Conservation (phyloP, 2,888 invertebrate genomes). For the Cepaea hortensis region DNA sequence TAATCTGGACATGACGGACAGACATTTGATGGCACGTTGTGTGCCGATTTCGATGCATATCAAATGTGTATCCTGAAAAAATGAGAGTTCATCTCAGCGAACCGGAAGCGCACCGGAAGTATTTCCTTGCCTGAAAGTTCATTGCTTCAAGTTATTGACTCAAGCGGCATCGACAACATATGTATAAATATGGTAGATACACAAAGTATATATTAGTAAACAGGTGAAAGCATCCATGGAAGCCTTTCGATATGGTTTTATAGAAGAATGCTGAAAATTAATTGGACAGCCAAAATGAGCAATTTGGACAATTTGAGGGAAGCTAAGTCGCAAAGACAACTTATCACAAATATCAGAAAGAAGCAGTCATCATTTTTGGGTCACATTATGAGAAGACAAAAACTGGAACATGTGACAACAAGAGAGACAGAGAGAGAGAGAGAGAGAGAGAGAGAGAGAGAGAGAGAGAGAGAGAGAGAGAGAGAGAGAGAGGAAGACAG, state of each 20-base stretch:
- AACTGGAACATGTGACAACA: too few species aligned
- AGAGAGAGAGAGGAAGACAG: background rate
- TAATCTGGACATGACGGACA: conserved; percentile 35
- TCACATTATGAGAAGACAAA: too few species aligned
- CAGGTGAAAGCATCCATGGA: too few species aligned
- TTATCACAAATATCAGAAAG: too few species aligned
- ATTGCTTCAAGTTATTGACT: conserved; percentile 1
- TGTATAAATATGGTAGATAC: too few species aligned
- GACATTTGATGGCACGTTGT: conserved; percentile 13
- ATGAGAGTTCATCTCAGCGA: conserved; percentile 11
- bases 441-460: background rate
- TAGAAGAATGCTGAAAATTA: too few species aligned
- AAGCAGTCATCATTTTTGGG: too few species aligned
- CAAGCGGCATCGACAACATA: background rate
- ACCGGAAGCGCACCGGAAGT: background rate
- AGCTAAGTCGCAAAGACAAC: too few species aligned
- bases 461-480: background rate
- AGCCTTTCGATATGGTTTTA: too few species aligned
- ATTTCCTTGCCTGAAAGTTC: conserved; percentile 10
- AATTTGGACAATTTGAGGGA: too few species aligned
- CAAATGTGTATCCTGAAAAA: conserved; percentile 19
- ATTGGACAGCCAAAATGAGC: too few species aligned
- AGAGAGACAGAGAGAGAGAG: background rate
- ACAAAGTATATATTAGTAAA: too few species aligned
- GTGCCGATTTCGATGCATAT: conserved; percentile 27